A percentile compares a stretch with the other conserved stretches of the same genome.
Conservation (phyloP, 35 echinoderm and acorn worm species). For the Chiridota heheva region DNA sequence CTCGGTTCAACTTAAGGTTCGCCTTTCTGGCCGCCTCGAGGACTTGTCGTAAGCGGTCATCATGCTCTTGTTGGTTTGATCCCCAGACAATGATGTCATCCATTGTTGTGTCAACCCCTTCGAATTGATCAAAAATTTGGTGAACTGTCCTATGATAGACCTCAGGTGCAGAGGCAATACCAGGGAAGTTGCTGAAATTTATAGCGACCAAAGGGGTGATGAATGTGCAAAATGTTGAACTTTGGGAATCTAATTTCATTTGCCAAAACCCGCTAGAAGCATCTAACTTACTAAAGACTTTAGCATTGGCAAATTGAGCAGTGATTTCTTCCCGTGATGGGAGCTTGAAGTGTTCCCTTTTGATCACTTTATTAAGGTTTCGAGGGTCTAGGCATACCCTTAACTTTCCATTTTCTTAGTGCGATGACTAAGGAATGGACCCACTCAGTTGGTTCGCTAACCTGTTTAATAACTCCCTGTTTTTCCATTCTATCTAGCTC, state of each 20-base stretch:
- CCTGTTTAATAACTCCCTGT: slow-evolving; percentile 39
- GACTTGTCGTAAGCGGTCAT: slow-evolving; percentile 32
- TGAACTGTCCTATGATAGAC: slow-evolving; percentile 12
- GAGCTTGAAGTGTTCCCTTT: slow-evolving; percentile 51
- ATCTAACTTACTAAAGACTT: slow-evolving; percentile 50
- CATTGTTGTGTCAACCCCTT: slow-evolving; percentile 39
- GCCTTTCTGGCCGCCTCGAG: background rate
- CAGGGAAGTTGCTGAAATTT: slow-evolving; percentile 48
- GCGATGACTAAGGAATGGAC: slow-evolving; percentile 8
- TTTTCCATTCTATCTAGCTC: slow-evolving; percentile 67
- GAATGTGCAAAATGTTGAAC: slow-evolving; percentile 41
- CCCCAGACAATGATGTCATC: slow-evolving; percentile 57
- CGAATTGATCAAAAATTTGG: slow-evolving; percentile 22
- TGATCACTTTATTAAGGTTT: slow-evolving; percentile 47
- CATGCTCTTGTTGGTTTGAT: slow-evolving; percentile 41
- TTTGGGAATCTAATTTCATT: slow-evolving; percentile 47
- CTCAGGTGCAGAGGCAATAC: slow-evolving; percentile 20
- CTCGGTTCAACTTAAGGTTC: slow-evolving; percentile 42
- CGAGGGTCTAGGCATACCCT: slow-evolving; percentile 54
- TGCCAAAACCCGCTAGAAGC: slow-evolving; percentile 67
- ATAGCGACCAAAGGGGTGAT: slow-evolving; percentile 63
- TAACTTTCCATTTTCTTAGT: slow-evolving; percentile 51
- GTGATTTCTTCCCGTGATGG: slow-evolving; percentile 42
- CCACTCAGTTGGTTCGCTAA: slow-evolving; percentile 52
- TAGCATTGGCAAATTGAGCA: slow-evolving; percentile 37